Conservation (phyloP, 1,140 invertebrate genomes). For the Dreissena rostriformis region DNA sequence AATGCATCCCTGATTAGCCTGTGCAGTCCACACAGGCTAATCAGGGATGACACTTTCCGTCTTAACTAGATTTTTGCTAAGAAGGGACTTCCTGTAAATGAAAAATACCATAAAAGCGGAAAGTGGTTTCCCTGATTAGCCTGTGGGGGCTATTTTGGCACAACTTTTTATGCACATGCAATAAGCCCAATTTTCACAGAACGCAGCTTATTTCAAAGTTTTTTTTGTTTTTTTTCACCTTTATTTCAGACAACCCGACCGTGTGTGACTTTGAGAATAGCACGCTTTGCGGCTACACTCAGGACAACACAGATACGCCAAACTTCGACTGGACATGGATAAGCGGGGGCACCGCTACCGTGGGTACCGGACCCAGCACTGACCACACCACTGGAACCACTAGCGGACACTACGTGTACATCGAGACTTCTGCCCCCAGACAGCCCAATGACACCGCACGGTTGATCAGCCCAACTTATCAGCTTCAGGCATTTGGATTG, state of each 20-base stretch:
- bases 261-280: conserved; percentile 54
- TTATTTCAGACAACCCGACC: conserved; percentile 35
- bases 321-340: conserved; percentile 41
- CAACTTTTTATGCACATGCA: too few species aligned
- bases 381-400: conserved; percentile 53
- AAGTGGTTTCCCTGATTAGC: too few species aligned
- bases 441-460: conserved; percentile 85
- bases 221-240: too few species aligned
- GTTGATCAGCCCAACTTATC: conserved; percentile 83
- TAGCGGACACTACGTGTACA: conserved; percentile 53
- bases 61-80: too few species aligned
- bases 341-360: conserved; percentile 18
- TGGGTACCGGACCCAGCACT: conserved; percentile 21
- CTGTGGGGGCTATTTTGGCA: too few species aligned
- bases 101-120: too few species aligned
- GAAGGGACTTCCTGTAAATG: too few species aligned
- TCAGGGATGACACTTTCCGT: too few species aligned
- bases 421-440: conserved; percentile 59
- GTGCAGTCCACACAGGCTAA: too few species aligned
- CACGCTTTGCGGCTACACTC: conserved; percentile 57
- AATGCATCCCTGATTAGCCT: too few species aligned
- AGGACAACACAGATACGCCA: conserved; percentile 62
- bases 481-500: conserved; percentile 56
- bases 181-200: too few species aligned
- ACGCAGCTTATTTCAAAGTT: too few species aligned